A percentile compares a stretch with the other conserved stretches of the same genome.
These are phyloP conservation scores for Heliconius nattereri DNA, from an alignment of 1,140 invertebrate genomes.

Conservation along the genomic window DNA sequence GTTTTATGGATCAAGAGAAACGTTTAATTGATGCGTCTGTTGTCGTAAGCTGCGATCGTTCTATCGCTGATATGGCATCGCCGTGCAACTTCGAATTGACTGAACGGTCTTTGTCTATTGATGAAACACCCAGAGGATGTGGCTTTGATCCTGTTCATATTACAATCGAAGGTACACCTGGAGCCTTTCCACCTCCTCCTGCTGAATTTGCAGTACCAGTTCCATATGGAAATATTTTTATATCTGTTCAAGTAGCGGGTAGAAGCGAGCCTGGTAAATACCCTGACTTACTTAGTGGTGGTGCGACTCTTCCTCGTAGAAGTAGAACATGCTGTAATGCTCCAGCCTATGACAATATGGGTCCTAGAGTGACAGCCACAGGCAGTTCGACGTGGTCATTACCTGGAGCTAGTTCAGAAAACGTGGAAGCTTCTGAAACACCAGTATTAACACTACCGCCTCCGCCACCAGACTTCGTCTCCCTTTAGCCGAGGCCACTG, in stretches of 20 bases:
- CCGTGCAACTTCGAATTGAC: constrained; percentile 83
- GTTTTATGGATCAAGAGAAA: constrained; percentile 92
- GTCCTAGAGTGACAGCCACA: constrained; percentile 91
- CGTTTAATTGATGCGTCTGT: constrained; percentile 88
- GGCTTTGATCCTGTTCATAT: constrained; percentile 83
- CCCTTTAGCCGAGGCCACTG: constrained; percentile 76
- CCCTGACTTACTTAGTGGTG: constrained; percentile 80
- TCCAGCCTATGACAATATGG: constrained; percentile 93
- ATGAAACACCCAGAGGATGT: constrained; percentile 69
- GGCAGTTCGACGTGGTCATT: constrained; percentile 91
- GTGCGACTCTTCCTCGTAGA: constrained; percentile 67
- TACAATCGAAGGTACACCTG: constrained; percentile 86
- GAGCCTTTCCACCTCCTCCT: constrained; percentile 75
- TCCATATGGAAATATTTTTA: constrained; percentile 78
- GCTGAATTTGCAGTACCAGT: constrained; percentile 77
- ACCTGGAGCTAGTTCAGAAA: constrained; percentile 82
- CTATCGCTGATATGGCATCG: constrained; percentile 79
- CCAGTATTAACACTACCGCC: constrained; percentile 70
- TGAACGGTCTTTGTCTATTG: constrained; percentile 70
- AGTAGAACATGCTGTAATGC: constrained; percentile 68
- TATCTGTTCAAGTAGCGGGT: constrained; percentile 77
- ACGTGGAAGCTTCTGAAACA: constrained; percentile 61
- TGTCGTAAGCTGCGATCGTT: constrained; percentile 87
- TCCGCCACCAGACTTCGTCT: constrained; percentile 75
- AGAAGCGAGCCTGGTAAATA: constrained; percentile 85